These are phyloP conservation scores for Lutraria lutraria DNA, from an alignment of 2,888 invertebrate species.

Conservation along the genomic window DNA sequence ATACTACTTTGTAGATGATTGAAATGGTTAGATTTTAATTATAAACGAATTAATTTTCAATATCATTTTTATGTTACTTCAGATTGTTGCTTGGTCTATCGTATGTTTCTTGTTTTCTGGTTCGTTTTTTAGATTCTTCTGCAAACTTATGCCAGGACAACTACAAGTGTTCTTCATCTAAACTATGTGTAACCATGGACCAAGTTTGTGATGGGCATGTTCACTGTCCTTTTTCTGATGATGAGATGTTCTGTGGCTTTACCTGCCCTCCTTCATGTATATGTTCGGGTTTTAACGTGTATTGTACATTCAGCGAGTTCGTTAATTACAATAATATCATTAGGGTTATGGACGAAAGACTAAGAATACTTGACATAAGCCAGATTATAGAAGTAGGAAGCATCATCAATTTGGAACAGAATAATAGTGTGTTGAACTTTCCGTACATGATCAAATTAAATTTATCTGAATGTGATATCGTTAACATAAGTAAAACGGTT, in stretches of 20 bases:
- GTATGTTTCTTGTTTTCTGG: neutral
- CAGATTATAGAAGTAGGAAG: neutral
- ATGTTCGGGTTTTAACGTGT: constrained; percentile 34
- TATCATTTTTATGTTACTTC: neutral
- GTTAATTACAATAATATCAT: neutral
- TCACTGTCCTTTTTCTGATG: constrained; percentile 66
- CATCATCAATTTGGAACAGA: neutral
- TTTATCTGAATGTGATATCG: neutral
- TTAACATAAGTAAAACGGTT: neutral
- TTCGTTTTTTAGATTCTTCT: constrained; percentile 14
- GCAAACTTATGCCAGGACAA: neutral
- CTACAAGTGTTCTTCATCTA: constrained; percentile 19
- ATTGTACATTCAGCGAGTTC: constrained; percentile 28
- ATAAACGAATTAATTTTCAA: neutral
- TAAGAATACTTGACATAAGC: neutral
- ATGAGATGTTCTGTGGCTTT: constrained; percentile 64
- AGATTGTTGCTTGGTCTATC: neutral
- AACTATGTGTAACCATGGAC: constrained; percentile 11
- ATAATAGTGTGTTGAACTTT: neutral
- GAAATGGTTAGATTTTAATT: too few species aligned
- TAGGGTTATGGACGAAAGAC: neutral
- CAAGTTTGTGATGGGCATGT: constrained; percentile 66
- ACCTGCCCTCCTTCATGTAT: constrained; percentile 53
- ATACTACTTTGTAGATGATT: too few species aligned
- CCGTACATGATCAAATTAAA: neutral